Conservation (phyloP, 2,888 invertebrate species). For the Thymelicus acteon region DNA sequence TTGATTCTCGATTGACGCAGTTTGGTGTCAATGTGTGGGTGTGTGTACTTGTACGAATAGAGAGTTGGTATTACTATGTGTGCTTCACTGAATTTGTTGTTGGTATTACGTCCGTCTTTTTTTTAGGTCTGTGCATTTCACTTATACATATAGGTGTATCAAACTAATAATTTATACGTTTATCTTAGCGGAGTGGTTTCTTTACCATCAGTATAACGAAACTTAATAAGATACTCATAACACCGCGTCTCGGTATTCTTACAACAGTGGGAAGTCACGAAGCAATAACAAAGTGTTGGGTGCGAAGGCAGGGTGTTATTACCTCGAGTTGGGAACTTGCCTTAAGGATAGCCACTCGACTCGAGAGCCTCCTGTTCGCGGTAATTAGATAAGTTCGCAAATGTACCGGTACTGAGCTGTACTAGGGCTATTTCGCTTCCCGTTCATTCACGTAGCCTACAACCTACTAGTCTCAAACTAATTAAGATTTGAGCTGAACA, state of each 20-base stretch:
- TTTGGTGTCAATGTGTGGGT: no score
- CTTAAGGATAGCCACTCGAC: conserved; percentile 47
- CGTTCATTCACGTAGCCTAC: conserved; percentile 7
- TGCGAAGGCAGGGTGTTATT: conserved; percentile 24
- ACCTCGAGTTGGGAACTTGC: conserved; percentile 43
- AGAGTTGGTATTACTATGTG: no score
- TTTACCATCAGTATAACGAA: not conserved
- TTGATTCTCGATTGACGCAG: no score
- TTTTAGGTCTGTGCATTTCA: no score
- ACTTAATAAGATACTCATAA: conserved; percentile 20
- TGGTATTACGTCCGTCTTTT: no score
- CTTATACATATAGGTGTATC: no score
- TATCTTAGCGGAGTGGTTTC: not conserved
- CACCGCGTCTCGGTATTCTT: conserved; percentile 12
- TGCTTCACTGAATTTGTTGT: no score
- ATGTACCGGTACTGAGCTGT: conserved; percentile 45
- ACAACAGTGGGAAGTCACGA: conserved; percentile 26
- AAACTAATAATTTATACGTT: not conserved
- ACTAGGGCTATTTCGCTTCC: conserved; percentile 4
- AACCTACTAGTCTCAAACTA: conserved; percentile 8
- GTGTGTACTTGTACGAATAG: no score
- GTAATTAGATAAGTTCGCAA: conserved; percentile 70
- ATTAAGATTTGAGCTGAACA: conserved; percentile 7
- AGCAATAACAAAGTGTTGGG: conserved; percentile 30
- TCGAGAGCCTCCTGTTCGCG: conserved; percentile 57